These are phyloP conservation scores for Hexactinellida sp. DNA, from an alignment of 37 sponge, comb jelly and placozoan species.

Conservation along the genomic window DNA sequence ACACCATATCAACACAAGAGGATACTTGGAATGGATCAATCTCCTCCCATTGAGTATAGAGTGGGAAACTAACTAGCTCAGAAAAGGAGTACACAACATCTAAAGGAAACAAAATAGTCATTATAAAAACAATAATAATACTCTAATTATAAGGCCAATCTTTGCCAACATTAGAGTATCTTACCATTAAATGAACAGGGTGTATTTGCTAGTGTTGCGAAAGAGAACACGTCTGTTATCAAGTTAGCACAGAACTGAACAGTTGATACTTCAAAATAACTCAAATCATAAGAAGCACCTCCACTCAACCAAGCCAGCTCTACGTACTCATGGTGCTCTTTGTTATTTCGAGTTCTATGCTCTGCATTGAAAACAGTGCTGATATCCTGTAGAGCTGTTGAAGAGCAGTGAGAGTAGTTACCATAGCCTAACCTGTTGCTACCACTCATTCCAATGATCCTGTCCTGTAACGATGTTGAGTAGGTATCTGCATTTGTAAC, in stretches of 20 bases:
- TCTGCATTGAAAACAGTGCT: neutral
- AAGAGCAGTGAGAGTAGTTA: neutral
- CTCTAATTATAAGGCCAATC: too few relatives aligned
- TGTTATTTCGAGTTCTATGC: neutral
- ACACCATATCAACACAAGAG: neutral
- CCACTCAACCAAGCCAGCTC: neutral
- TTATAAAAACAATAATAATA: too few relatives aligned
- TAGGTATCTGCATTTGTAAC: neutral
- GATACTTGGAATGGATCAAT: neutral
- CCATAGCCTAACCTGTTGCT: neutral
- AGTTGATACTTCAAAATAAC: neutral
- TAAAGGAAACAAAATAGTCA: neutral
- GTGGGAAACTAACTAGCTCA: neutral
- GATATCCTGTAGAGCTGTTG: neutral
- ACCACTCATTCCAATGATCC: neutral
- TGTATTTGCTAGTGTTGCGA: neutral
- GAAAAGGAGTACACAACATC: neutral
- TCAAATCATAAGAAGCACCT: conserved; percentile 9
- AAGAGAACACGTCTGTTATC: neutral
- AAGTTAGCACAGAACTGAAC: neutral
- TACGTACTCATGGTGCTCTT: neutral
- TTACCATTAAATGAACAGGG: neutral
- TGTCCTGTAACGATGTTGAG: neutral
- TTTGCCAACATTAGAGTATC: neutral
- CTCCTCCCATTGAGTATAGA: neutral